Conservation (phyloP, 1,140 invertebrate species). For the Bombus sylvicola region DNA sequence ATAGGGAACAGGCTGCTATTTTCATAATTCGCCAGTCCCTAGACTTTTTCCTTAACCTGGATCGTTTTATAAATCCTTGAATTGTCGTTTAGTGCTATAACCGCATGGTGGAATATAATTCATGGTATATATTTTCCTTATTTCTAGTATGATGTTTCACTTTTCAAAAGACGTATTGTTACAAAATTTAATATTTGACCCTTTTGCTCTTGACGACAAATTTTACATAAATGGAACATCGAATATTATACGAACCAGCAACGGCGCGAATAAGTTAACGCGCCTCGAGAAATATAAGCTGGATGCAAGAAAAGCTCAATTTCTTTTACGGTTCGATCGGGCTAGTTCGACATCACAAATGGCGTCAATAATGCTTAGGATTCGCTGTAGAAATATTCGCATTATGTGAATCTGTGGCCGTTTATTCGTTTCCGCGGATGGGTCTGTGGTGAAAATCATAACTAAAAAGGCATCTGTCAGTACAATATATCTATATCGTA, state of each 20-base stretch:
- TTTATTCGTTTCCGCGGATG: constrained; percentile 17
- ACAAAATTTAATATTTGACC: no score
- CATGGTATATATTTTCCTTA: no score
- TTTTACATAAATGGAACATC: not conserved
- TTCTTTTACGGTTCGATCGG: not conserved
- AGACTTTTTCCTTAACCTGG: not conserved
- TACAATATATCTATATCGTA: constrained; percentile 35
- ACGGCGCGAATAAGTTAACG: no score
- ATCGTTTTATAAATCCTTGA: not conserved
- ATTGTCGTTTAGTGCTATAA: no score
- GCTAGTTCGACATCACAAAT: not conserved
- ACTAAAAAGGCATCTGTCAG: constrained; percentile 23
- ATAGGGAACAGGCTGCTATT: no score
- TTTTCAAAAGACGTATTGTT: no score
- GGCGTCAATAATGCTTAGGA: constrained; percentile 16
- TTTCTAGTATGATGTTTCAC: no score
- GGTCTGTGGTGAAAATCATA: constrained; percentile 6
- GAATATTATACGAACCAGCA: not conserved
- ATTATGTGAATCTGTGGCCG: constrained; percentile 20
- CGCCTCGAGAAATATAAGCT: not conserved
- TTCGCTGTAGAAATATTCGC: constrained; percentile 42
- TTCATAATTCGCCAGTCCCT: no score
- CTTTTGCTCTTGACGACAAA: no score
- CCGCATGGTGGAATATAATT: no score
- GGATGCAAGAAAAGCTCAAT: constrained; percentile 26